Percentiles rank a stretch among this genome's conserved stretches.
phyloP scores from a whole-genome alignment of 2,113 vertebrate species.

The Dipodomys spectabilis region DNA sequence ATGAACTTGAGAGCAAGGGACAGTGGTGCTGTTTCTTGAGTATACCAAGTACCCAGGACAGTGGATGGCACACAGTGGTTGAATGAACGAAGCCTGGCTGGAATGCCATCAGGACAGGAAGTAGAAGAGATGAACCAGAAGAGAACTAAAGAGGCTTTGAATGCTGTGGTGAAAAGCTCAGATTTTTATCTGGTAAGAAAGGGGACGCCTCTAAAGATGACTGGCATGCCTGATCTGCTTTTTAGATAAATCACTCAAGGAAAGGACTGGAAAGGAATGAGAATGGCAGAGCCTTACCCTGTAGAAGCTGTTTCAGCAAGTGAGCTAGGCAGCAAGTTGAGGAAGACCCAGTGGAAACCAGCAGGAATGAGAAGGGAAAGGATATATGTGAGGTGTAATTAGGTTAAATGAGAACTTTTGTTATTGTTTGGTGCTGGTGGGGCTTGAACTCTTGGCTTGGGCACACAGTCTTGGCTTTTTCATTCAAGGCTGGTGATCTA shows the following conservation, averaged over 20 bases:
- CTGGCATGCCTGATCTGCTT: conserved; percentile 64
- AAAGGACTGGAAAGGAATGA: conserved; percentile 45
- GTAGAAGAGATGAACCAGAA: not conserved
- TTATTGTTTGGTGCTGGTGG: too few species aligned
- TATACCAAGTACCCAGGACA: not conserved
- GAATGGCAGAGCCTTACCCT: not conserved
- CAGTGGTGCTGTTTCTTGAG: not conserved
- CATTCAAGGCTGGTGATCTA: too few species aligned
- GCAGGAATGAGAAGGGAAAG: not conserved
- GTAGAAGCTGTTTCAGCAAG: conserved; percentile 6
- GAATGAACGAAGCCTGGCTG: conserved; percentile 17
- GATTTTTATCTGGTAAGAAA: conserved; percentile 75
- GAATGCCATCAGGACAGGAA: conserved; percentile 61
- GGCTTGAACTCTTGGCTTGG: too few species aligned
- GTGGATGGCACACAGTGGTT: not conserved
- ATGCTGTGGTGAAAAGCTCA: conserved; percentile 53
- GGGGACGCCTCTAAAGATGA: conserved; percentile 66
- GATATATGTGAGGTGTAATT: not conserved
- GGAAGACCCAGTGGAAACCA: not conserved
- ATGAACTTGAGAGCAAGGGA: not conserved
- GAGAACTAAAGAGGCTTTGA: conserved; percentile 31
- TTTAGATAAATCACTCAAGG: conserved; percentile 66
- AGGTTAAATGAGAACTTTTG: not conserved
- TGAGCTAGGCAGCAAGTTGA: not conserved
- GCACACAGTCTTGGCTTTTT: too few species aligned